phyloP scores from a whole-genome alignment of 2,888 invertebrate species.

The Pandemis cinnamomeana region DNA sequence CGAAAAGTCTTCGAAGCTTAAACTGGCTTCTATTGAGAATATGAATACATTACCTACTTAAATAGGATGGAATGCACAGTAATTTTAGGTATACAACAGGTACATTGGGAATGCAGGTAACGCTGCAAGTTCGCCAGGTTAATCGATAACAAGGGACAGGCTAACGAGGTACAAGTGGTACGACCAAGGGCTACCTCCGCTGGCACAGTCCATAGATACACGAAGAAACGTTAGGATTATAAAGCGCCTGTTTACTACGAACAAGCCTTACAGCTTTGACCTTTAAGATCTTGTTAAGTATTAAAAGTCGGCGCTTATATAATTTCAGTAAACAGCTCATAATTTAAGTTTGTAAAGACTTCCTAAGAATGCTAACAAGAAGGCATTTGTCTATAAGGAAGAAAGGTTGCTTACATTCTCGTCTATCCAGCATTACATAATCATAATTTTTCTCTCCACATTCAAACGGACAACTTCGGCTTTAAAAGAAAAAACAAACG shows the following conservation, averaged over 20 bases:
- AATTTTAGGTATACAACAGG: constrained; percentile 15
- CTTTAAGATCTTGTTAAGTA: not conserved
- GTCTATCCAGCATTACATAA: not conserved
- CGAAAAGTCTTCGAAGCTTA: not conserved
- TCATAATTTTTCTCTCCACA: constrained; percentile 8
- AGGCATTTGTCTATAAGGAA: constrained; percentile 14
- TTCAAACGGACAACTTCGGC: constrained; percentile 21
- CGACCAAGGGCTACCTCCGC: constrained; percentile 7
- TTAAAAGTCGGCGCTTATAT: not conserved
- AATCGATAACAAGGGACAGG: constrained; percentile 56
- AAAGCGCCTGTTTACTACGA: constrained; percentile 29
- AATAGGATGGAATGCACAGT: not conserved
- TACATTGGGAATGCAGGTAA: constrained; percentile 7
- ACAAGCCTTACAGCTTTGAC: constrained; percentile 21
- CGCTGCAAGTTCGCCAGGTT: constrained; percentile 58
- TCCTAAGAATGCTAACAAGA: constrained; percentile 8
- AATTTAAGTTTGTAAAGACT: constrained; percentile 6
- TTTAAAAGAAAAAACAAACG: constrained; percentile 24
- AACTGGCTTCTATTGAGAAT: not conserved
- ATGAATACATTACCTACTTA: not conserved
- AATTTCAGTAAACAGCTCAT: constrained; percentile 8
- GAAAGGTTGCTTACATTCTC: not conserved
- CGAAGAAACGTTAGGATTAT: constrained; percentile 32
- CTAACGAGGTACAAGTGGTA: constrained; percentile 58
- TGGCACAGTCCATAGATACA: constrained; percentile 8